These are phyloP conservation scores for Poecilia picta DNA, from an alignment of 2,797 vertebrate species.

Conservation along the genomic window DNA sequence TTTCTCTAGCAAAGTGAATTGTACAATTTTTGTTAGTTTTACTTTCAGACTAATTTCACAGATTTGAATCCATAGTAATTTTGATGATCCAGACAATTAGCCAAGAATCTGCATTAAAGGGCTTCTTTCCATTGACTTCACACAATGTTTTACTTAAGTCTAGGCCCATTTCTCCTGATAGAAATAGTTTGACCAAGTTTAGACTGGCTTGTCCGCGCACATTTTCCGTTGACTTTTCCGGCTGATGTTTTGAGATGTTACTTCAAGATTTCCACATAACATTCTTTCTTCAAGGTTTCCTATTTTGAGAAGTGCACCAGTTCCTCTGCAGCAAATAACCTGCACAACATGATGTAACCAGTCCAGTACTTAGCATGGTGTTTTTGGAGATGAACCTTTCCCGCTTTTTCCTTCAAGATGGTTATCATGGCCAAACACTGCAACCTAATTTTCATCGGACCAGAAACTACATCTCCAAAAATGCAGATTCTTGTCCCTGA, in stretches of 20 bases:
- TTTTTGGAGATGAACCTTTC: neutral
- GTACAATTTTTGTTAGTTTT: neutral
- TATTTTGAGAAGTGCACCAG: neutral
- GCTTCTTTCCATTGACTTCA: neutral
- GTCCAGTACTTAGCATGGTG: neutral
- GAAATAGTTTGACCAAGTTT: neutral
- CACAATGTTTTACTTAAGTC: neutral
- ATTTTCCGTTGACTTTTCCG: neutral
- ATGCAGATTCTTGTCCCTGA: neutral
- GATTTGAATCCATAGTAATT: neutral
- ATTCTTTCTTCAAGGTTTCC: neutral
- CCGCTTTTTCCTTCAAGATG: neutral
- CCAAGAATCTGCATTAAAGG: neutral
- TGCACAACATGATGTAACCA: neutral
- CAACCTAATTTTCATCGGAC: neutral
- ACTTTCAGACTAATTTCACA: neutral
- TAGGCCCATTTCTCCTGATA: neutral
- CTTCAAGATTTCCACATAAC: neutral
- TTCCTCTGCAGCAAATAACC: neutral
- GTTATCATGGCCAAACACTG: neutral
- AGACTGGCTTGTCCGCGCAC: neutral
- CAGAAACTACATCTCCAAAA: neutral
- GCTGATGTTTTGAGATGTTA: neutral
- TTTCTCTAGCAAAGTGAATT: neutral
- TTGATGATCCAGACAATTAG: neutral